Conservation (phyloP, 2,888 invertebrate genomes). For the Drosophila acutilabella region DNA sequence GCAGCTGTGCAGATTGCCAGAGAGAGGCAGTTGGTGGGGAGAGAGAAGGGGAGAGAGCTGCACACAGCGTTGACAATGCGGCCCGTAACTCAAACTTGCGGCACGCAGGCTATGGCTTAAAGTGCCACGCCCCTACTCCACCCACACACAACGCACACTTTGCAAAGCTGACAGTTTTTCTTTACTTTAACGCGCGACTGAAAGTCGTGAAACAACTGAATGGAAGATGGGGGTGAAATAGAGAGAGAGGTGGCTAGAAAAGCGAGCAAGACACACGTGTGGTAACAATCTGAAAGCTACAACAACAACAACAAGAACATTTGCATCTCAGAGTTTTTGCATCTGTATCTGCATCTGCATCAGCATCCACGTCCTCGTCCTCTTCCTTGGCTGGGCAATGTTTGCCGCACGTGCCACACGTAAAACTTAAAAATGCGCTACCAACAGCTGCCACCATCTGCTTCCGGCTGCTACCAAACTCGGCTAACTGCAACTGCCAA, state of each 20-base stretch:
- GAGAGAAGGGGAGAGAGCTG: neutral
- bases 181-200: conserved; percentile 64
- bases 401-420: conserved; percentile 79
- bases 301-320: conserved; percentile 20
- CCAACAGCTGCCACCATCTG: conserved; percentile 68
- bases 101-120: conserved; percentile 39
- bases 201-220: conserved; percentile 58
- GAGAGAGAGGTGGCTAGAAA: neutral
- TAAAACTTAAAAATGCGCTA: conserved; percentile 79
- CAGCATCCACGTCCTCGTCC: neutral
- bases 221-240: neutral
- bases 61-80: conserved; percentile 53
- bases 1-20: conserved; percentile 53
- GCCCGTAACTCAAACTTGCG: conserved; percentile 55
- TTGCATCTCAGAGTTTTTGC: conserved; percentile 65
- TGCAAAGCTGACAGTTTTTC: conserved; percentile 66
- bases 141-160: conserved; percentile 22
- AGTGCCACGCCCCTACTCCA: conserved; percentile 35
- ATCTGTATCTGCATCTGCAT: conserved; percentile 30
- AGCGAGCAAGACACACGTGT: conserved; percentile 53
- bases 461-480: conserved; percentile 57
- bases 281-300: conserved; percentile 30
- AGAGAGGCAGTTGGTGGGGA: too few relatives aligned
- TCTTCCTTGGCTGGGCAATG: conserved; percentile 51
- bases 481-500: conserved; percentile 37